A percentile compares a stretch with the other conserved stretches of the same genome.
Evolutionary conservation across 37 sponge, comb jelly and placozoan genomes (phyloP).

Genomic region (Aplysina aerophoba): DNA sequence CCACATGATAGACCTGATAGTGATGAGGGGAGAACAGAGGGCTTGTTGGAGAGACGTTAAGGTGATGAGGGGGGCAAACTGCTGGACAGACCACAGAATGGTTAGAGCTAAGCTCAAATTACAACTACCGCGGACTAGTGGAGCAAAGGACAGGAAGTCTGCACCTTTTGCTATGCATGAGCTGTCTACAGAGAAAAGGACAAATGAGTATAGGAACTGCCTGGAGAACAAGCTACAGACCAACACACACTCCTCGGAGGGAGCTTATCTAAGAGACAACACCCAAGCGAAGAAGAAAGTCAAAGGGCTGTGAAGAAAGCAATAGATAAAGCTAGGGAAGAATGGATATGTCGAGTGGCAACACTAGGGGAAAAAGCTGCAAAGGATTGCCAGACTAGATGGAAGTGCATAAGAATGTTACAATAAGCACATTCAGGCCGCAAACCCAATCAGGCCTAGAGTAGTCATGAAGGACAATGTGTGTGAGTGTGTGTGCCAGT

Average conservation of each 20-base stretch:
- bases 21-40: constrained; percentile 1
- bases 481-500: too few species aligned
- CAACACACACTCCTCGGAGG: not conserved
- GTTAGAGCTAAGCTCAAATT: not conserved
- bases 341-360: not conserved
- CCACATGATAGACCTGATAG: constrained; percentile 35
- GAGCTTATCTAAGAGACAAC: not conserved
- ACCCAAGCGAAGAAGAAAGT: not conserved
- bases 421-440: not conserved
- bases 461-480: too few species aligned
- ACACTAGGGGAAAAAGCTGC: not conserved
- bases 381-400: not conserved
- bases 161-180: not conserved
- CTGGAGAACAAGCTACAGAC: not conserved
- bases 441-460: too few species aligned
- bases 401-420: not conserved
- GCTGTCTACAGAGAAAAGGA: not conserved
- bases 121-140: not conserved
- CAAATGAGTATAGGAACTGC: not conserved
- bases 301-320: not conserved
- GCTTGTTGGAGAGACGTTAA: not conserved
- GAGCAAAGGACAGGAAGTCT: not conserved
- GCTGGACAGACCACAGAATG: constrained; percentile 51
- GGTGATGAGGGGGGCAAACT: constrained; percentile 28
- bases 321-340: not conserved